Base-by-base conservation (phyloP, 1,140 invertebrate species). In the Holcopasites calliopsidis region DNA sequence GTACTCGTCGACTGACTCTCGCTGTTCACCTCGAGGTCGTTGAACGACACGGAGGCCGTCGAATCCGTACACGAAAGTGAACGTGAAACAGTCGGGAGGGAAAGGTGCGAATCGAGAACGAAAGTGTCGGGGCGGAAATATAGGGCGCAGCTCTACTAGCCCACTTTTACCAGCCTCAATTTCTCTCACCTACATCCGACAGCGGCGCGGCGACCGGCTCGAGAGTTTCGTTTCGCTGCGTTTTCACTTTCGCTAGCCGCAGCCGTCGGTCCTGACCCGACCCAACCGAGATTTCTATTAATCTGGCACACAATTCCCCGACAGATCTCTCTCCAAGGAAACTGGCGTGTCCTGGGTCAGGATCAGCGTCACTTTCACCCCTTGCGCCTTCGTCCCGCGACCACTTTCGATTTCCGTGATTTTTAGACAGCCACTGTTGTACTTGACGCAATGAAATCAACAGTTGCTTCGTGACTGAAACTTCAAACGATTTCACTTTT, bases 211-310 rank as follows among this genome's bases (percentile, higher is more conserved):
- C 70, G 62, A 44, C 62, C 71, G 57, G 61, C 23, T 70, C 33
- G 0, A 23, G 50, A 65, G 65, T 75, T 75, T 78, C 76, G 70
- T 78, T 76, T 74, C 68, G 55, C 35, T 52, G 57, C 74, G 75
- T 77, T 80, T 80, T 80, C 78, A 77, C 78, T 80, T 77, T 80
- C 75, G 52, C 77, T 26, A 61, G 8, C 38, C 23, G 61, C 31
- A 26, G 31, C 62, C 26, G 54, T 66, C 49, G n/a, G 60, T 80
- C 78, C 74, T 80, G 75, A 80, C 68, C 78, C 69, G 78, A 80
- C 75, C 78, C n/a, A 77, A 66, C 60, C 28, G 68, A 80, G 78
- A 77, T 80, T 77, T 77, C 78, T 80, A 80, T 77, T 77, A 80
- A 72, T 44, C 60, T 60, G 26, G 28, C 44, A 3, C 42, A 7